A percentile compares a stretch with the other conserved stretches of the same genome.
These are phyloP conservation scores for Tyrophagus putrescentiae DNA, from an alignment of 1,140 invertebrate species.

Conservation along the genomic window DNA sequence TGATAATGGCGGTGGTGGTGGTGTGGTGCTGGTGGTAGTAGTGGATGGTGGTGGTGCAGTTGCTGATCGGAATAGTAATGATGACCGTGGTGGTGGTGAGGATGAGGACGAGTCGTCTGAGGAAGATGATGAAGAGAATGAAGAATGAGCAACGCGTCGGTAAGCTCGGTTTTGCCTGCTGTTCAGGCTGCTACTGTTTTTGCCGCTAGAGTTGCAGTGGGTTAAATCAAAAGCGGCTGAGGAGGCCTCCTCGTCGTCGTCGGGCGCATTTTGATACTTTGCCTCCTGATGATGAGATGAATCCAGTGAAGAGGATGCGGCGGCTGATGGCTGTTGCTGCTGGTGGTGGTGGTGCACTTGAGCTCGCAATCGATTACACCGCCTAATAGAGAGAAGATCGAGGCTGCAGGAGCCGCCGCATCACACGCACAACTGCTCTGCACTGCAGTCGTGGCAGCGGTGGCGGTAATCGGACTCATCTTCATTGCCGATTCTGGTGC, in stretches of 20 bases:
- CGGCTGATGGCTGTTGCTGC: not conserved
- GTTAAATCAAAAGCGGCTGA: not conserved
- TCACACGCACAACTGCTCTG: too few species aligned
- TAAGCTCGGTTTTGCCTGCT: not conserved
- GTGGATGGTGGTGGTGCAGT: not conserved
- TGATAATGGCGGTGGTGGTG: not conserved
- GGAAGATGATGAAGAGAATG: not conserved
- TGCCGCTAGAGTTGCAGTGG: not conserved
- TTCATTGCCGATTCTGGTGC: too few species aligned
- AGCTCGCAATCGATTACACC: conserved; percentile 7
- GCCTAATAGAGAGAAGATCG: conserved; percentile 9
- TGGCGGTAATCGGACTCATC: conserved; percentile 9
- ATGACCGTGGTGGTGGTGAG: not conserved
- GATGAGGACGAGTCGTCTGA: not conserved
- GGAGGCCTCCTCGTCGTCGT: not conserved
- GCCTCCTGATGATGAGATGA: too few species aligned
- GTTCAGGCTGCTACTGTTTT: not conserved
- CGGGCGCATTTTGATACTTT: not conserved
- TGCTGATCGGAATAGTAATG: conserved; percentile 7
- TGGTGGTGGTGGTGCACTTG: not conserved
- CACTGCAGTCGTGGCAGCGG: too few species aligned
- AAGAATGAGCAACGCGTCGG: not conserved
- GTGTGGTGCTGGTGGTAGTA: not conserved
- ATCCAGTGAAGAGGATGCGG: too few species aligned
- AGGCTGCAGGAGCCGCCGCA: not conserved